These are phyloP conservation scores for Drosophila trichaetosa DNA, from an alignment of 2,888 invertebrate species.

Conservation along the genomic window DNA sequence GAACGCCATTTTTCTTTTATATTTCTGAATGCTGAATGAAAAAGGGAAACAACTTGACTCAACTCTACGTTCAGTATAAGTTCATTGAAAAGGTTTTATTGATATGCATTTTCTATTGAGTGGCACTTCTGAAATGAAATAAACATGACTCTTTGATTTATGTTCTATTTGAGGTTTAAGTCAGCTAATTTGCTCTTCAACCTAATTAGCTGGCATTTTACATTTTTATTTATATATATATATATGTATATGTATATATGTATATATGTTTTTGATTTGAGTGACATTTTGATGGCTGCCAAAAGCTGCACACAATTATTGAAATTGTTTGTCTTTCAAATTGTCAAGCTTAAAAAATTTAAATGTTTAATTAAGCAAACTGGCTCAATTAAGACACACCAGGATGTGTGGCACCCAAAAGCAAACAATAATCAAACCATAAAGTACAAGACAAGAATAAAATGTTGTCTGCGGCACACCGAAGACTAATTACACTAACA, in stretches of 20 bases:
- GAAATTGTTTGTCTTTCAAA: constrained; percentile 47
- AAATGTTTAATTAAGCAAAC: constrained; percentile 57
- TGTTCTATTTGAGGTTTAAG: background rate
- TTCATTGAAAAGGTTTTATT: background rate
- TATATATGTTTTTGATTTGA: background rate
- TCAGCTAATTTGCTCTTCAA: background rate
- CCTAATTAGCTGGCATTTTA: constrained; percentile 1
- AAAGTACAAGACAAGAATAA: constrained; percentile 13
- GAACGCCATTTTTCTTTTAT: background rate
- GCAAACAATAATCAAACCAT: constrained; percentile 4
- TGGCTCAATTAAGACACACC: constrained; percentile 43
- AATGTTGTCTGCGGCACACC: background rate
- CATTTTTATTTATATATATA: constrained; percentile 3
- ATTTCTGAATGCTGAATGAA: background rate
- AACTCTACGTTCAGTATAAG: background rate
- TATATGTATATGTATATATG: background rate
- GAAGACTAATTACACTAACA: background rate
- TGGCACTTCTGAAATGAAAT: background rate
- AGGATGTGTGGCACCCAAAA: constrained; percentile 1
- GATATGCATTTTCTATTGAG: background rate
- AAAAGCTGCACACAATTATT: constrained; percentile 10
- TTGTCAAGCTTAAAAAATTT: constrained; percentile 25
- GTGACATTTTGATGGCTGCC: constrained; percentile 21
- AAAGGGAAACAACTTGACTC: no score
- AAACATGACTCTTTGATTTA: background rate